Evolutionary conservation across 1,140 invertebrate genomes (phyloP), one percentile per base, ranked within the genome.

Genomic region (Propsilocerus akamusi): DNA sequence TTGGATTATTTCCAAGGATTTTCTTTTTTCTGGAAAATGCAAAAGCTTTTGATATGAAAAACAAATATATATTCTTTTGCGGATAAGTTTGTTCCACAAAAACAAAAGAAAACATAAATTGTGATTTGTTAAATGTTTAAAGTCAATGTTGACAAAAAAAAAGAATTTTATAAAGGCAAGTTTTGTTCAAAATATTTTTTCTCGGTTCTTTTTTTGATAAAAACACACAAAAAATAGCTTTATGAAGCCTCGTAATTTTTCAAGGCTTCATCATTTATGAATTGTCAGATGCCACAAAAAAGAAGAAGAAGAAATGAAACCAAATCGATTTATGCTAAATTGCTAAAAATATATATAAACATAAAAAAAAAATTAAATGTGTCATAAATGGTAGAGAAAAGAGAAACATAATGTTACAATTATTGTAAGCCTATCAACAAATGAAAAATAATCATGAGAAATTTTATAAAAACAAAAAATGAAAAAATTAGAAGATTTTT

Each of bases 211-310:
- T n/a, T n/a, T n/a, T n/a, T n/a, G n/a, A n/a, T n/a, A n/a, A n/a
- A n/a, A n/a, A n/a, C n/a, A n/a, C n/a, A n/a, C n/a, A n/a, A 41
- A 41, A 30, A 20, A 41, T 41, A 41, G 34, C 34, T 41, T 41
- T 41, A 41, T 41, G n/a, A 11, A 17, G 34, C n/a, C 14, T 41
- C 22, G 17, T 20, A 20, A 20, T 41, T 17, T 20, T 41, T 20
- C 14, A 17, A 17, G 22, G 34, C 34, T 8, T 8, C 34, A 41
- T 41, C n/a, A 41, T 41, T 41, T 20, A 41, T 41, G 17, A 41
- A n/a, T n/a, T 41, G 34, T 17, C 34, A 41, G 34, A 20, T 41
- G 28, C 28, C 28, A 30, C 28, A 30, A 30, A n/a, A n/a, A 30
- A 30, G 22, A 37, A 41, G n/a, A n/a, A n/a, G n/a, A n/a, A n/a